Conservation (phyloP, 2,113 vertebrate genomes). For the Gobiocypris rarus region DNA sequence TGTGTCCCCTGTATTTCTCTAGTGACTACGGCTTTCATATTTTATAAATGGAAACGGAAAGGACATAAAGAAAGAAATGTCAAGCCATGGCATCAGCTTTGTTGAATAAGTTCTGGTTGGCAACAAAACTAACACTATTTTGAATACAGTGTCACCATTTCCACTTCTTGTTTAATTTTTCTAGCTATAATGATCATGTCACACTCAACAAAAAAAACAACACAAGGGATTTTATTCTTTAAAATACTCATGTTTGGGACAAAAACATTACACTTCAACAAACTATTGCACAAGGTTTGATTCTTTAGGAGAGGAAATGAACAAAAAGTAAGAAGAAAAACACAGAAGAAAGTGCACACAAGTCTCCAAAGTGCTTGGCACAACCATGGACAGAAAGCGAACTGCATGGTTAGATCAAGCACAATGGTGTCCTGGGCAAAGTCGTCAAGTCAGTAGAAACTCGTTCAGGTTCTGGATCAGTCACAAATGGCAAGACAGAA, state of each 20-base stretch:
- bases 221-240: slow-evolving; percentile 19
- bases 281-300: neutral
- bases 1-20: neutral
- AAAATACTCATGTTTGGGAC: neutral
- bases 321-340: neutral
- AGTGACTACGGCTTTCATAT: neutral
- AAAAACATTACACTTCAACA: neutral
- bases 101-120: neutral
- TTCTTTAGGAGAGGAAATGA: slow-evolving; percentile 20
- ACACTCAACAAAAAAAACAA: neutral
- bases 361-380: slow-evolving; percentile 83
- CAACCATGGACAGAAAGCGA: slow-evolving; percentile 78
- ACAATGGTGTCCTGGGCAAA: slow-evolving; percentile 80
- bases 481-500: neutral
- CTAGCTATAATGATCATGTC: neutral
- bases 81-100: neutral
- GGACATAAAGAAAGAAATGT: neutral
- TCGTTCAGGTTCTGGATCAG: slow-evolving; percentile 31
- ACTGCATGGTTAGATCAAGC: slow-evolving; percentile 88
- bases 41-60: neutral
- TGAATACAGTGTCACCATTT: neutral
- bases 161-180: neutral
- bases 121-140: neutral
- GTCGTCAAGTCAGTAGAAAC: neutral
- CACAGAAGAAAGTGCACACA: slow-evolving; percentile 64